A percentile compares a stretch with the other conserved stretches of the same genome.
These are phyloP conservation scores for Brachionus manjavacas DNA, from an alignment of 1,140 invertebrate genomes.

Conservation along the genomic window DNA sequence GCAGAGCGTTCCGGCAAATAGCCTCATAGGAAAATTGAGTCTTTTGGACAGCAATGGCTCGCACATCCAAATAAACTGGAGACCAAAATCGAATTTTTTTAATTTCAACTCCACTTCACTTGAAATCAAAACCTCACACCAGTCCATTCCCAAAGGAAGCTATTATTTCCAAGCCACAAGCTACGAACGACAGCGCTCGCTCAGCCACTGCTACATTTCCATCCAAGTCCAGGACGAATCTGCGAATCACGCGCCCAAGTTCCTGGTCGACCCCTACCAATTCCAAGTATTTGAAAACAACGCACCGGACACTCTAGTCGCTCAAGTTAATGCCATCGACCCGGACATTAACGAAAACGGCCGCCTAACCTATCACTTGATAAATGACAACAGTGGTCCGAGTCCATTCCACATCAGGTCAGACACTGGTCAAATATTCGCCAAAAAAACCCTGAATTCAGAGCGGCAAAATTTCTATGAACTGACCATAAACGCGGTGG, in stretches of 20 bases:
- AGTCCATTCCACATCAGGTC: slow-evolving; percentile 33
- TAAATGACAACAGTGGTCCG: not conserved
- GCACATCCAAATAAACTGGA: not conserved
- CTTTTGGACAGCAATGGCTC: not conserved
- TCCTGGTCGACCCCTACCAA: not conserved
- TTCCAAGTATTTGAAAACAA: slow-evolving; percentile 17
- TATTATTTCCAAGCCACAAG: not conserved
- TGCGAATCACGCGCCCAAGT: not conserved
- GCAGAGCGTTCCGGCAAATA: not conserved
- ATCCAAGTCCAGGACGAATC: not conserved
- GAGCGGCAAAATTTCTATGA: not conserved
- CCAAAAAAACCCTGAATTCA: slow-evolving; percentile 10
- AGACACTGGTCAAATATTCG: slow-evolving; percentile 39
- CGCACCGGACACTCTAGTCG: not conserved
- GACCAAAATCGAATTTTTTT: not conserved
- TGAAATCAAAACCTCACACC: not conserved
- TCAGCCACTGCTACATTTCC: not conserved
- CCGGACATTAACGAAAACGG: not conserved
- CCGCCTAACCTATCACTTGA: slow-evolving; percentile 4
- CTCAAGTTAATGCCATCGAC: slow-evolving; percentile 4
- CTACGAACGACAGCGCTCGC: not conserved
- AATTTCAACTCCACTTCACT: not conserved
- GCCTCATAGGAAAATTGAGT: not conserved
- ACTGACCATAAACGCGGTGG: not conserved
- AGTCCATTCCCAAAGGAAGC: not conserved